Base-by-base conservation (phyloP, 2,888 invertebrate species). In the Idaea biselata region DNA sequence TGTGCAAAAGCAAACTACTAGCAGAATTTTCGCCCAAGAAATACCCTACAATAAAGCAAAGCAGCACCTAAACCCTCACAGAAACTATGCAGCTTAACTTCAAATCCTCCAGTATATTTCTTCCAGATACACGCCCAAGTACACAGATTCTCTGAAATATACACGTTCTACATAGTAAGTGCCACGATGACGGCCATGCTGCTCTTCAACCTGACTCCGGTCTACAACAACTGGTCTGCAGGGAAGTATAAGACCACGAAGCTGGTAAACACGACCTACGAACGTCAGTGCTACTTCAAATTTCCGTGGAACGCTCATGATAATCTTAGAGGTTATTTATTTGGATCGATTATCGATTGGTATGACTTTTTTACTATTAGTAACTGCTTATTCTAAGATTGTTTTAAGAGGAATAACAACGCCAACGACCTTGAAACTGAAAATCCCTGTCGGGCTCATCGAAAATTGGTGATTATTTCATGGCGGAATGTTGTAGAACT, bases 41-140 rank as follows among this genome's bases (percentile, higher is more conserved):
- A n/a, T n/a, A n/a, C n/a, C n/a, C n/a, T n/a, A n/a, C n/a, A n/a
- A n/a, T n/a, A n/a, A n/a, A n/a, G n/a, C n/a, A n/a, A n/a, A n/a
- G n/a, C n/a, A n/a, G n/a, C n/a, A n/a, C n/a, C n/a, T 25, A 25
- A 25, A 1, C 3, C 25, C 5, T 25, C 25, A 25, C 25, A 25
- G 25, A 25, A 25, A 25, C 25, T 8, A 44, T 44, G 14, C 8
- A 44, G 8, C 3, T 44, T 11, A 44, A 44, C 44, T 44, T 1
- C 3, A 44, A 44, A 2, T 44, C 25, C 5, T 25, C 5, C 25
- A 25, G 32, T 55, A 18, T 18, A 31, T 33, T 16, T n/a, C 55
- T 76, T 74, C 18, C 68, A 78, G 78, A 69, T 75, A 16, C 71
- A 73, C n/a, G 58, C 59, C n/a, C 67, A 65, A 32, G 71, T 79